Evolutionary conservation across 2,888 invertebrate species (phyloP).

Genomic region (Metalampra italica): DNA sequence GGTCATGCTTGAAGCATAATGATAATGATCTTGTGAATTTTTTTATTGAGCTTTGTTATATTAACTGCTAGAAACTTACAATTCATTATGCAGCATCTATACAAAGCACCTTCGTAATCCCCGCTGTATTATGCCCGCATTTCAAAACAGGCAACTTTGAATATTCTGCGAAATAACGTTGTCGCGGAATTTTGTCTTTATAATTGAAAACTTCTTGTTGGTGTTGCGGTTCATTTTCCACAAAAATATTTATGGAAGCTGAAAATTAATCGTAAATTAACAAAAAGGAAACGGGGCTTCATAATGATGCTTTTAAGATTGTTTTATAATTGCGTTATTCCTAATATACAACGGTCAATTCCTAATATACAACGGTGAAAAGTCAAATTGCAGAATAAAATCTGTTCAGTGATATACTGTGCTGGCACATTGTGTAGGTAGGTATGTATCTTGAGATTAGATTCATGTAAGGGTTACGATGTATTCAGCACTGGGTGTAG

Average conservation of each 20-base stretch:
- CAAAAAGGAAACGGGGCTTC: not conserved
- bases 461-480: too few species aligned
- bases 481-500: conserved; percentile 8
- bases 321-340: not conserved
- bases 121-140: conserved; percentile 2
- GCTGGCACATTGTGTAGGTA: too few species aligned
- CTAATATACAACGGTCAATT: not conserved
- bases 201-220: conserved; percentile 13
- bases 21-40: too few species aligned
- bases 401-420: too few species aligned
- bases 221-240: conserved; percentile 10
- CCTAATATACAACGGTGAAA: too few species aligned
- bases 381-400: not conserved
- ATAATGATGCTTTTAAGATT: not conserved
- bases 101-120: conserved; percentile 1
- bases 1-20: too few species aligned
- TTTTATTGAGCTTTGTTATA: too few species aligned
- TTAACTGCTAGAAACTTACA: not conserved
- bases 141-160: conserved; percentile 7
- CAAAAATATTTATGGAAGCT: conserved; percentile 9
- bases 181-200: conserved; percentile 9
- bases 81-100: conserved; percentile 5
- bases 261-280: conserved; percentile 2
- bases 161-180: conserved; percentile 11
- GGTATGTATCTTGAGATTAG: too few species aligned